Evolutionary conservation across 2,888 invertebrate species (phyloP).

Genomic region (Smittia aterrima): DNA sequence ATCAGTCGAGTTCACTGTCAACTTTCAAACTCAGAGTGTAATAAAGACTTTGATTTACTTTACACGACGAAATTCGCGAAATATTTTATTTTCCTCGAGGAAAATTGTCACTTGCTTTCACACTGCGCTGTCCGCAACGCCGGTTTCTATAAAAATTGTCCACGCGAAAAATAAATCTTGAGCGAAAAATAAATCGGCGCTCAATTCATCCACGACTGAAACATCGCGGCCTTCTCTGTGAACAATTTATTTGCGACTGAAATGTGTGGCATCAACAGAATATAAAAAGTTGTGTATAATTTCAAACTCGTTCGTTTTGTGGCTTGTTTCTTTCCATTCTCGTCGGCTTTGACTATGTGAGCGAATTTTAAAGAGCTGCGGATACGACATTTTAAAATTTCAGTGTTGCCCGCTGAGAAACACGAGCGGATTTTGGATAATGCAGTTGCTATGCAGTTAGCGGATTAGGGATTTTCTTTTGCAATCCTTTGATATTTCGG

Average conservation of each 20-base stretch:
- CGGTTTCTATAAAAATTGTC: not conserved
- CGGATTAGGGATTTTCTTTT: not conserved
- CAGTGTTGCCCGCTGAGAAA: constrained; percentile 23
- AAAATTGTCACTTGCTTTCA: not conserved
- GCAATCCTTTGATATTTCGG: not conserved
- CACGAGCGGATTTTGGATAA: not conserved
- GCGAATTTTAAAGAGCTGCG: constrained; percentile 41
- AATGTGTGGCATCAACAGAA: constrained; percentile 32
- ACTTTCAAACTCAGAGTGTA: not conserved
- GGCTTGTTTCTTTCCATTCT: constrained; percentile 2
- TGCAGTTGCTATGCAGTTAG: not conserved
- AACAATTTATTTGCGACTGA: constrained; percentile 41
- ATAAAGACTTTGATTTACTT: constrained; percentile 4
- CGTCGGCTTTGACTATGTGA: constrained; percentile 29
- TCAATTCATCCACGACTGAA: not conserved
- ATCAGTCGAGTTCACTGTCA: constrained; percentile 30
- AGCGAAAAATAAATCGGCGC: constrained; percentile 7
- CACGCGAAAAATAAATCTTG: not conserved
- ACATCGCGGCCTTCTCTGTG: constrained; percentile 28
- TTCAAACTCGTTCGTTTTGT: constrained; percentile 41
- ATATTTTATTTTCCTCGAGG: not conserved
- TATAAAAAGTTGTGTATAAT: constrained; percentile 33
- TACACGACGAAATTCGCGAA: not conserved
- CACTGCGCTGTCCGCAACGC: not conserved
- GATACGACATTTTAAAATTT: constrained; percentile 31